Percentiles rank a stretch among this genome's conserved stretches.
These are phyloP conservation scores for Lepilemur septentrionalis DNA, from an alignment of 2,797 vertebrate species.

Conservation along the genomic window DNA sequence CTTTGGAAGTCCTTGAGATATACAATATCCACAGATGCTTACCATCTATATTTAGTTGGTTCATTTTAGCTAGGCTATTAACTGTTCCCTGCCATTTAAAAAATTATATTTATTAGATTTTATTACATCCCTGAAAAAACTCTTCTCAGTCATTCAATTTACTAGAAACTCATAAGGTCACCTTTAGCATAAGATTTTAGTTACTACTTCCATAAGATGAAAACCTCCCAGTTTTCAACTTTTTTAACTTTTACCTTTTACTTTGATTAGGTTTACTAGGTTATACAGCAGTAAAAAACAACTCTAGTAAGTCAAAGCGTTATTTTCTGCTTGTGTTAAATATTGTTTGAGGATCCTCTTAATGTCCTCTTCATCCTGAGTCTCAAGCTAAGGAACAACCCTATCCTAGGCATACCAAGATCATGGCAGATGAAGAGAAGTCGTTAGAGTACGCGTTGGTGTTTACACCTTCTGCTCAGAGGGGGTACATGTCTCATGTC, in stretches of 20 bases:
- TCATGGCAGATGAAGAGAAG: not conserved
- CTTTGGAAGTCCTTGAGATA: not conserved
- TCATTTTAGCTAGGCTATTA: not conserved
- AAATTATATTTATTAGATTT: not conserved
- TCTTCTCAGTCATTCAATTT: not conserved
- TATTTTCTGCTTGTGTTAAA: not conserved
- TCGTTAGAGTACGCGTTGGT: rapidly evolving
- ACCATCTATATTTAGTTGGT: not conserved
- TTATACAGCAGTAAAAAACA: not conserved
- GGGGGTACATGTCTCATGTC: not conserved
- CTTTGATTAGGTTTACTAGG: not conserved
- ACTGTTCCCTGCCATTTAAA: not conserved
- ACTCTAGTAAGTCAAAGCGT: not conserved
- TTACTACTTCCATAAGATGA: not conserved
- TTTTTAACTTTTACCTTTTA: not conserved
- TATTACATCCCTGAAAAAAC: not conserved
- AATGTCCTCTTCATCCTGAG: not conserved
- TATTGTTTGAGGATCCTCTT: not conserved
- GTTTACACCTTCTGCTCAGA: not conserved
- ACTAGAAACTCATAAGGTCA: not conserved
- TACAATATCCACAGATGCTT: not conserved
- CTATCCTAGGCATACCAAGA: too few species aligned
- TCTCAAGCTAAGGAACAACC: not conserved
- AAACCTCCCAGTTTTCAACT: not conserved
- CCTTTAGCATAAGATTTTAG: not conserved